Conservation (phyloP, 2,113 vertebrate genomes). For the Gavialis gangeticus region DNA sequence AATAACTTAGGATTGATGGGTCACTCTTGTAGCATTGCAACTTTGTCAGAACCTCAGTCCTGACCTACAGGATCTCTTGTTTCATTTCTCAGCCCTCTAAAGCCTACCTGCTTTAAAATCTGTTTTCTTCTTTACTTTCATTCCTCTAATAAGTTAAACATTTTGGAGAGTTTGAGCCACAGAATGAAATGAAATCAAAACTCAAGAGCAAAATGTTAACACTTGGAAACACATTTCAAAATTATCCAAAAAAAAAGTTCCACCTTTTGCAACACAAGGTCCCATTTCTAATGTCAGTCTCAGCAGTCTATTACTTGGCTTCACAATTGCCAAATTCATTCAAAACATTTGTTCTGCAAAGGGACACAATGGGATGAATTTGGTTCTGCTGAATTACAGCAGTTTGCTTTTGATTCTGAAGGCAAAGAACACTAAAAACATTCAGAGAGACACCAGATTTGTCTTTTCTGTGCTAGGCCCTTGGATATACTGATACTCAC, state of each 20-base stretch:
- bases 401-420: conserved; percentile 23
- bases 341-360: not conserved
- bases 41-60: not conserved
- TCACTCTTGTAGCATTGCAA: conserved; percentile 2
- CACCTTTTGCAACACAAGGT: not conserved
- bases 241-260: not conserved
- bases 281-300: not conserved
- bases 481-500: conserved; percentile 76
- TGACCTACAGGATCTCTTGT: not conserved
- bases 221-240: conserved; percentile 14
- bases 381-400: conserved; percentile 11
- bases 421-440: not conserved
- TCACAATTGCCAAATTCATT: not conserved
- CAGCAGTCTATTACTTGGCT: conserved; percentile 29
- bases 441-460: not conserved
- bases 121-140: not conserved
- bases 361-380: not conserved
- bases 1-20: not conserved
- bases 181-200: not conserved
- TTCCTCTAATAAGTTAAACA: not conserved
- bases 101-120: not conserved
- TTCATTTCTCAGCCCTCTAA: not conserved
- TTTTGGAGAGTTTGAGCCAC: not conserved
- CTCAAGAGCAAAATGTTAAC: not conserved
- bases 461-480: rapidly evolving